Evolutionary conservation across 2,888 invertebrate genomes (phyloP).

Genomic region (Lacanobia wlatinum): DNA sequence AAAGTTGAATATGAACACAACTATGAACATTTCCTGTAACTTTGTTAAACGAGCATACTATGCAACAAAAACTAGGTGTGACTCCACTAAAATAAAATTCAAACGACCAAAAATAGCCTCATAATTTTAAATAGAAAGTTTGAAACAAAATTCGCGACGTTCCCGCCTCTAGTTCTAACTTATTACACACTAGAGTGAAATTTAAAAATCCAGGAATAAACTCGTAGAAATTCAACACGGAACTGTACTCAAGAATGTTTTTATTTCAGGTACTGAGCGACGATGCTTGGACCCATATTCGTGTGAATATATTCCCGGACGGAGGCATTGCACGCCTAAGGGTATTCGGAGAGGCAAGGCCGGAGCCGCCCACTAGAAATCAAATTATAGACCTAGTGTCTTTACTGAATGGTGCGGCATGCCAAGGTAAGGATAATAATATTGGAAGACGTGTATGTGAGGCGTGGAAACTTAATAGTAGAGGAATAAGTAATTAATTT

Average conservation of each 20-base stretch:
- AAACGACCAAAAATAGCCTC: conserved; percentile 12
- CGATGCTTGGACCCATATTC: conserved; percentile 90
- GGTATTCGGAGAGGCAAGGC: conserved; percentile 90
- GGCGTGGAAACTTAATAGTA: background rate
- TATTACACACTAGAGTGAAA: conserved; percentile 40
- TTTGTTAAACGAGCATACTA: background rate
- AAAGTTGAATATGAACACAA: background rate
- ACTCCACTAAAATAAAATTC: conserved; percentile 10
- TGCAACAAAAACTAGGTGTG: background rate
- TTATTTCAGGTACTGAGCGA: conserved; percentile 82
- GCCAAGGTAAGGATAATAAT: conserved; percentile 79
- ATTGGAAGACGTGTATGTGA: background rate
- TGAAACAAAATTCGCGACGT: conserved; percentile 32
- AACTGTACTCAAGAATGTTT: conserved; percentile 33
- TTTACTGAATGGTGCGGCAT: conserved; percentile 89
- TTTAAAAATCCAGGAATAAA: conserved; percentile 43
- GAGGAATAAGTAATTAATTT: conserved; percentile 6
- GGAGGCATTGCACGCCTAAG: conserved; percentile 92
- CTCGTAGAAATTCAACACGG: conserved; percentile 37
- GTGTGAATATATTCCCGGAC: conserved; percentile 92
- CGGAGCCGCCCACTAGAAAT: conserved; percentile 78
- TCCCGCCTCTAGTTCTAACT: conserved; percentile 35
- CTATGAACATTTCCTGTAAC: background rate
- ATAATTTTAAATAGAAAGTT: conserved; percentile 55
- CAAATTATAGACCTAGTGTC: conserved; percentile 89